Conservation (phyloP, 2,888 invertebrate species). For the Corythucha ciliata region DNA sequence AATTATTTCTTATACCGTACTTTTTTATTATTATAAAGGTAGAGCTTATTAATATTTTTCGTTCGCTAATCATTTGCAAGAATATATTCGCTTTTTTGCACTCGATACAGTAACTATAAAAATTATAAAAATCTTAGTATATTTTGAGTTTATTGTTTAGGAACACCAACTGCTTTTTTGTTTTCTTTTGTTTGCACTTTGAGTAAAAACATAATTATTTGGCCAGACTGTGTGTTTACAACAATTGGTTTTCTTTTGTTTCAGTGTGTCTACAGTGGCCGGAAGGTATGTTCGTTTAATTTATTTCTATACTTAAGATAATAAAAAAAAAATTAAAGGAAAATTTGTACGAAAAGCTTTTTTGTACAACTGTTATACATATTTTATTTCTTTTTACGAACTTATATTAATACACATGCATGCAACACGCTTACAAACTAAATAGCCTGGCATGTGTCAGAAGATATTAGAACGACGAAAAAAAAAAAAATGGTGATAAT, state of each 20-base stretch:
- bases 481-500: conserved; percentile 28
- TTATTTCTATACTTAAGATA: conserved; percentile 7
- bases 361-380: conserved; percentile 25
- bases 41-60: no score
- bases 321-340: no score
- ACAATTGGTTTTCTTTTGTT: conserved; percentile 47
- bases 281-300: conserved; percentile 57
- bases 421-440: conserved; percentile 32
- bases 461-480: conserved; percentile 27
- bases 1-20: no score
- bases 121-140: neutral
- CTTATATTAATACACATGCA: conserved; percentile 32
- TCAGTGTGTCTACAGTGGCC: conserved; percentile 88
- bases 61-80: no score
- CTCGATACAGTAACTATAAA: neutral
- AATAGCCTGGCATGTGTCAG: conserved; percentile 34
- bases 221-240: no score
- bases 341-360: conserved; percentile 16
- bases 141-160: conserved; percentile 4
- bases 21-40: no score
- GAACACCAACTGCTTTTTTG: conserved; percentile 26
- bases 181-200: conserved; percentile 30
- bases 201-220: conserved; percentile 27
- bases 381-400: conserved; percentile 19
- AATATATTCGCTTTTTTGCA: no score